Evolutionary conservation across 2,113 vertebrate species (phyloP), one percentile per base, ranked within the genome.

Genomic region (Tychaedon coryphoeus): DNA sequence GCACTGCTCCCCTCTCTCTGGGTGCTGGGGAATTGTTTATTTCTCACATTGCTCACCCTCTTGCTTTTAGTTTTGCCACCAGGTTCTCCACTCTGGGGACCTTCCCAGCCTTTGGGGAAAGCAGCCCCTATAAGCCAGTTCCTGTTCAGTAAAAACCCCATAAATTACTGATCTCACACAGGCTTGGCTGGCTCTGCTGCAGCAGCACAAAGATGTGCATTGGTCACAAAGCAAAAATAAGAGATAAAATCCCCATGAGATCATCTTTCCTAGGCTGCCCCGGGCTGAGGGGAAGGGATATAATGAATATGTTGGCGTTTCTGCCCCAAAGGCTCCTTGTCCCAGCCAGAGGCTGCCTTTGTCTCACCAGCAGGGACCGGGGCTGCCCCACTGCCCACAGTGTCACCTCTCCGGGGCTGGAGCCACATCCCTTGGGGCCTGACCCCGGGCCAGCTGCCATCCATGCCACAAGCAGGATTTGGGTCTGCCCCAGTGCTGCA

Each of bases 151-250:
- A 64, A 60, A 62, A 83, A 5, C 38, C 74, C 82, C 50, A 67
- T 50, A 50, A 96, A 74, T 67, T 26, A 38, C 86, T 91, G 81
- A 42, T 71, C 85, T 87, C 86, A 66, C 5, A 0, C 70, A 19
- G 66, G 25, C 91, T 48, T 72, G 75, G 69, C 84, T 90, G 87
- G n/a, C 80, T 67, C 12, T 10, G 15, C 87, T 51, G 56, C 92
- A 72, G 86, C n/a, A 53, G 51, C 93, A 96, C 94, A 96, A 97
- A 92, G 92, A 92, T 93, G 33, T 61, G 81, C 70, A 78, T 95
- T 96, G 85, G 87, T 89, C 86, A 54, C 8, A 1, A 70, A 78
- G 69, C 75, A 53, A 90, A 95, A 95, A 86, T 43, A 75, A 84
- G 42, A 92, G 87, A 86, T 67, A 79, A 91, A 93, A 77, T 36